Conservation (phyloP, 2,888 invertebrate genomes). For the Baronia brevicornis region DNA sequence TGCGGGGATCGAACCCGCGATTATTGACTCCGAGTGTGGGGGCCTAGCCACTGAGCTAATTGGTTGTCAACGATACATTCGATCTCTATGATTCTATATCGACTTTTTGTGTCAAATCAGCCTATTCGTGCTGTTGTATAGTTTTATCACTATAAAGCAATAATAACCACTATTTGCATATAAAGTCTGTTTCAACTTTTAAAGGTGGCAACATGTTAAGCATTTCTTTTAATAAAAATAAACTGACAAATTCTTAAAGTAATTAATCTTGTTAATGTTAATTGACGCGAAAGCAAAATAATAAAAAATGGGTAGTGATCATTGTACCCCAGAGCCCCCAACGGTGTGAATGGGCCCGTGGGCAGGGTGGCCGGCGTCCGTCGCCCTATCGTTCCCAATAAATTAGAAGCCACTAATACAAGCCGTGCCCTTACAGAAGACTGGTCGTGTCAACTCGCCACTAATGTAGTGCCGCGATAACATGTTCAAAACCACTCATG, state of each 20-base stretch:
- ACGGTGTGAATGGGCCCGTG: conserved; percentile 64
- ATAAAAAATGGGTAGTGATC: conserved; percentile 1
- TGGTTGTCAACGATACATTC: too few species aligned
- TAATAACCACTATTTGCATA: too few species aligned
- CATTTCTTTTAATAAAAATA: background rate
- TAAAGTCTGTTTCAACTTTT: too few species aligned
- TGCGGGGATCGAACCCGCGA: too few species aligned
- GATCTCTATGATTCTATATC: too few species aligned
- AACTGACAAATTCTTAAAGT: background rate
- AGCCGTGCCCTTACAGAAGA: conserved; percentile 69
- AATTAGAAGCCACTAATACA: conserved; percentile 74
- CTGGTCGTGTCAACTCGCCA: conserved; percentile 66
- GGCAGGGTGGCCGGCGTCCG: conserved; percentile 71
- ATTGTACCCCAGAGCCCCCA: conserved; percentile 34
- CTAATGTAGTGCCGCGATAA: conserved; percentile 71
- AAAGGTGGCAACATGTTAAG: too few species aligned
- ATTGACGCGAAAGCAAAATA: conserved; percentile 1
- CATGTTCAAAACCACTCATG: conserved; percentile 65
- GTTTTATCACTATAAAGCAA: too few species aligned
- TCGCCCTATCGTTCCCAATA: conserved; percentile 72
- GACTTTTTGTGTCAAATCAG: too few species aligned
- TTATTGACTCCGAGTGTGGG: too few species aligned
- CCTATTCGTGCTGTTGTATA: too few species aligned
- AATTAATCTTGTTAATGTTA: background rate
- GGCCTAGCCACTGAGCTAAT: too few species aligned